Percentiles rank a stretch among this genome's conserved stretches.
phyloP scores from a whole-genome alignment of 35 echinoderm and acorn worm species.

The Heliocidaris erythrogramma region DNA sequence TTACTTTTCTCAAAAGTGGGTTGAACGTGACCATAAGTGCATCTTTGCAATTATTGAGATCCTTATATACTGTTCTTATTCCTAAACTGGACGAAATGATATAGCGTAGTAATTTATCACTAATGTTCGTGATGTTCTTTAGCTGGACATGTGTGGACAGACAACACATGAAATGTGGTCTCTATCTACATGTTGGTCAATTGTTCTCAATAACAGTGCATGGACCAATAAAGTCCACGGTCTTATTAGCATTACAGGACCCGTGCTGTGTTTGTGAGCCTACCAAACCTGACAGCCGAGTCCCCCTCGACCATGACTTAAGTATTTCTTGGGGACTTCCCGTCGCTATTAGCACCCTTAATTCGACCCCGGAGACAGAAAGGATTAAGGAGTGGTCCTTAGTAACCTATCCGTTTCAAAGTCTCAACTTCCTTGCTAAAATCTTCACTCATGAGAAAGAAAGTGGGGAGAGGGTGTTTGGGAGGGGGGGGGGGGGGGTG shows the following conservation, averaged over 20 bases:
- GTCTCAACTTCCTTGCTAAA: neutral
- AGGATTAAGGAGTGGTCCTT: neutral
- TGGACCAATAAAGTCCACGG: neutral
- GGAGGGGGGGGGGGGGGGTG: too few species aligned
- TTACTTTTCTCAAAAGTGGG: neutral
- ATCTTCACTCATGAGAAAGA: neutral
- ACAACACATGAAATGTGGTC: too few species aligned
- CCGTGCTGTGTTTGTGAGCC: neutral
- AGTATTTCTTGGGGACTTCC: neutral
- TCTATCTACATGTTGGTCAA: too few species aligned
- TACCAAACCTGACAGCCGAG: neutral
- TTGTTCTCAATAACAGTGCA: too few species aligned
- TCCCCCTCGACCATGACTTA: neutral
- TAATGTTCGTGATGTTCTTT: too few species aligned
- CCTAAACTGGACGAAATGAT: too few species aligned
- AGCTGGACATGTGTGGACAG: too few species aligned
- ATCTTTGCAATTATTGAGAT: neutral
- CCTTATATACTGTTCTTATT: neutral
- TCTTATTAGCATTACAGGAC: neutral
- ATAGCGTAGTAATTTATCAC: too few species aligned
- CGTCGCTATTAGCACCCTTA: slow-evolving; percentile 7
- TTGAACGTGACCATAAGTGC: neutral
- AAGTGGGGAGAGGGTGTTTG: neutral
- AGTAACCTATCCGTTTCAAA: neutral
- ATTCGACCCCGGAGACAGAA: neutral